Conservation (phyloP, 2,888 invertebrate genomes). For the Sphaerophoria rueppellii region DNA sequence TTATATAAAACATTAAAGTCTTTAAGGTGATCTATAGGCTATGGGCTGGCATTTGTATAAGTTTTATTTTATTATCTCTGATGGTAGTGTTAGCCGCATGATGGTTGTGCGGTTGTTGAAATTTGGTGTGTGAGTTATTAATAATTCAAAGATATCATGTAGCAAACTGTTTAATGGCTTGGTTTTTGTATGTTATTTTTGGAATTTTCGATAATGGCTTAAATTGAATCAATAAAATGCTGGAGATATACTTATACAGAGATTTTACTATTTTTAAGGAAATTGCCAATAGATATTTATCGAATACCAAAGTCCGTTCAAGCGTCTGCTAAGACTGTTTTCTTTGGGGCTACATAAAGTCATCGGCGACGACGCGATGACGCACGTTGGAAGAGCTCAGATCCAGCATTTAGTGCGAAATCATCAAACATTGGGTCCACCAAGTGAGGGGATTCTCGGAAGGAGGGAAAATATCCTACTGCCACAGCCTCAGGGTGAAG, state of each 20-base stretch:
- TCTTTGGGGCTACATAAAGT: too few species aligned
- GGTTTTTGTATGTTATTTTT: constrained; percentile 17
- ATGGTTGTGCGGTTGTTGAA: neutral
- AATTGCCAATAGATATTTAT: too few species aligned
- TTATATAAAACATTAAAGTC: constrained; percentile 36
- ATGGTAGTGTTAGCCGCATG: too few species aligned
- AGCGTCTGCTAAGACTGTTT: too few species aligned
- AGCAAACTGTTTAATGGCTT: constrained; percentile 34
- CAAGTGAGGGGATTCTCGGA: too few species aligned
- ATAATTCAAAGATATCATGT: constrained; percentile 36
- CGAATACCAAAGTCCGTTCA: too few species aligned
- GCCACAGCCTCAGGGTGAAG: too few species aligned
- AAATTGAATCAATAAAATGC: constrained; percentile 24
- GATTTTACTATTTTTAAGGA: neutral
- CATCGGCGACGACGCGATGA: too few species aligned
- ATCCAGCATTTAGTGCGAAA: too few species aligned
- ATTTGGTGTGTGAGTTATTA: constrained; percentile 19
- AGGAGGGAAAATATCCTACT: too few species aligned
- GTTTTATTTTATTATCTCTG: neutral
- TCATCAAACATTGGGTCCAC: too few species aligned
- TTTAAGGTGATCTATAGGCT: constrained; percentile 34
- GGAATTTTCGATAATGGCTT: constrained; percentile 8
- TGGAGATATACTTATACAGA: neutral
- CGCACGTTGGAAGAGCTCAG: too few species aligned
- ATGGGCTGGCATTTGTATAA: neutral